Conservation (phyloP, 1,140 invertebrate species). For the Drosophila serrata region DNA sequence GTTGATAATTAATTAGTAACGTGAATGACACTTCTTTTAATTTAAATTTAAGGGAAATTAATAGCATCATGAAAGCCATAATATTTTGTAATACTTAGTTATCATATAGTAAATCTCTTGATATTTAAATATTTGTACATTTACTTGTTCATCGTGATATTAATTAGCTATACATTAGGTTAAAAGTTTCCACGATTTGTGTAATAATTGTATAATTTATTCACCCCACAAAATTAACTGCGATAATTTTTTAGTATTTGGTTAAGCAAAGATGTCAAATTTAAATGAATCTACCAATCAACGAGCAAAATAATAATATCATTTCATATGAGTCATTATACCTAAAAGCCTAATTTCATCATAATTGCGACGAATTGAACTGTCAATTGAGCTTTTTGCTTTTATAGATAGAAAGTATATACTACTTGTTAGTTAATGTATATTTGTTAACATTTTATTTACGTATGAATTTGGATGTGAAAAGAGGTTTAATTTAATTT, state of each 20-base stretch:
- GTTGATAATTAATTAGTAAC: background rate
- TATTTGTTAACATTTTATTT: background rate
- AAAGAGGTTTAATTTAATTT: background rate
- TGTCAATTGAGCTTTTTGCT: background rate
- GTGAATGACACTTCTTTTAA: background rate
- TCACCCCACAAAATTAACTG: background rate
- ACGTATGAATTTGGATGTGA: background rate
- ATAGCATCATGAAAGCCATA: background rate
- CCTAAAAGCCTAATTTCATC: background rate
- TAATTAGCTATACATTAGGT: background rate
- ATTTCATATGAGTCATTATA: background rate
- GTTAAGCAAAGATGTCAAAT: background rate
- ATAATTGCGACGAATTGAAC: background rate
- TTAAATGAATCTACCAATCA: conserved; percentile 6
- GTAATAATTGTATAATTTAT: background rate
- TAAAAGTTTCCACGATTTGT: background rate
- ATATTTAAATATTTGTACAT: background rate
- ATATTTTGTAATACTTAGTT: background rate
- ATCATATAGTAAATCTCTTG: background rate
- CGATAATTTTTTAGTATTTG: conserved; percentile 10
- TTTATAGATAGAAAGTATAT: background rate
- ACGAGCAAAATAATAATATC: background rate
- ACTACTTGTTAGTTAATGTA: no score
- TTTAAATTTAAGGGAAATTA: background rate
- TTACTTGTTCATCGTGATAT: background rate